These are phyloP conservation scores for Odontomyia ornata DNA, from an alignment of 2,888 invertebrate genomes.

Conservation along the genomic window DNA sequence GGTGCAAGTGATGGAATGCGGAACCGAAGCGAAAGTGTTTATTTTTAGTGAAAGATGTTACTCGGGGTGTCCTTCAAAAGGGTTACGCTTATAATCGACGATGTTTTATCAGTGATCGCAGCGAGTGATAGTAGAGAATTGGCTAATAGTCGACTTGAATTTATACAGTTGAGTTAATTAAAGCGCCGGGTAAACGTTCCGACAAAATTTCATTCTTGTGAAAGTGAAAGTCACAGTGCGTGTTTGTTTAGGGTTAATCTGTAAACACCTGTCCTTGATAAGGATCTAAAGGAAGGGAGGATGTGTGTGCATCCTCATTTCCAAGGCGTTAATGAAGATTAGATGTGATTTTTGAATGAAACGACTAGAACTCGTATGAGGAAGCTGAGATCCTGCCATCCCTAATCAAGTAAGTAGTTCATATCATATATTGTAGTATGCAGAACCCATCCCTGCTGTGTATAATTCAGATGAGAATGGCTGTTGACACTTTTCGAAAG, in stretches of 20 bases:
- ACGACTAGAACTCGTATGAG: constrained; percentile 6
- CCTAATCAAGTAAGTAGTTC: constrained; percentile 48
- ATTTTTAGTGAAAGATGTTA: background rate
- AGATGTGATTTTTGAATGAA: constrained; percentile 52
- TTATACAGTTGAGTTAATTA: constrained; percentile 9
- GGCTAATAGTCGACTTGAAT: background rate
- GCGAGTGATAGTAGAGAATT: constrained; percentile 22
- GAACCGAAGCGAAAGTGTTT: background rate
- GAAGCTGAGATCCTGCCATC: constrained; percentile 48
- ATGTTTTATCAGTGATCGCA: constrained; percentile 35
- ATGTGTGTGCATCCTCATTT: background rate
- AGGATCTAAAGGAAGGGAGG: constrained; percentile 42
- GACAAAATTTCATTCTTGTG: background rate
- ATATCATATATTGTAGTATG: too few species aligned
- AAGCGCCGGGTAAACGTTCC: background rate
- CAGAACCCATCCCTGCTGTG: background rate
- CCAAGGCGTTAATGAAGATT: constrained; percentile 47
- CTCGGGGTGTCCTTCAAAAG: background rate
- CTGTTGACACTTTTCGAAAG: constrained; percentile 41
- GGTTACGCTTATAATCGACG: background rate
- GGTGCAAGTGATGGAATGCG: constrained; percentile 27
- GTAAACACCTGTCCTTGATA: constrained; percentile 42
- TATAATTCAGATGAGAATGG: background rate
- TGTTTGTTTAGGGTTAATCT: constrained; percentile 33
- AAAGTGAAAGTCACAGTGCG: constrained; percentile 32